phyloP scores from a whole-genome alignment of 2,888 invertebrate species.

The Tethea ocularis region DNA sequence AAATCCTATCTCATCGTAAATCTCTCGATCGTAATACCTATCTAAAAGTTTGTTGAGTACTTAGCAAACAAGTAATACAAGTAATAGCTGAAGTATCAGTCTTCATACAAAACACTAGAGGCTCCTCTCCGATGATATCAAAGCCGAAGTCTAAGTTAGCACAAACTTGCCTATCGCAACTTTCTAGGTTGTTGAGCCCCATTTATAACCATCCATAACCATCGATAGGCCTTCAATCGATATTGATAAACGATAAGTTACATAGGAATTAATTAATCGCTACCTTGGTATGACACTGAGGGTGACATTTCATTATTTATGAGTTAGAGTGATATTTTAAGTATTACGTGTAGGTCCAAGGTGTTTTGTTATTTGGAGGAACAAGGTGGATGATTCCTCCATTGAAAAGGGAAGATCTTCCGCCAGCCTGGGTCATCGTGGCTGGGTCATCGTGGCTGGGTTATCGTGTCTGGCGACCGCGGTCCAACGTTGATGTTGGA shows the following conservation, averaged over 20 bases:
- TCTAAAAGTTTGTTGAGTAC: too few species aligned
- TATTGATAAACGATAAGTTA: not conserved
- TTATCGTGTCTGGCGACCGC: too few species aligned
- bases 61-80: not conserved
- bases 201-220: not conserved
- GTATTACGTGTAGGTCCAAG: too few species aligned
- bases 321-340: too few species aligned
- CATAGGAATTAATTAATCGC: not conserved
- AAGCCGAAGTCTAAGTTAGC: not conserved
- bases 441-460: too few species aligned
- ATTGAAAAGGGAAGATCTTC: too few species aligned
- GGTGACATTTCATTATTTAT: too few species aligned
- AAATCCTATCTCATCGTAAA: not conserved
- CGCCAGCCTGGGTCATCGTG: too few species aligned
- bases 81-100: not conserved
- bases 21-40: too few species aligned
- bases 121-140: not conserved
- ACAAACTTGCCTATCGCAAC: slow-evolving; percentile 1
- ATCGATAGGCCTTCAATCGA: not conserved
- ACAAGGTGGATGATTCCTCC: too few species aligned
- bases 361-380: too few species aligned
- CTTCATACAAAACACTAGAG: not conserved
- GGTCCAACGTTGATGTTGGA: too few species aligned
- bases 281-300: not conserved
- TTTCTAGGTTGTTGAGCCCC: not conserved